Evolutionary conservation across 2,888 invertebrate genomes (phyloP), one percentile per base, ranked within the genome.

Genomic region (Strigamia transsilvanica): DNA sequence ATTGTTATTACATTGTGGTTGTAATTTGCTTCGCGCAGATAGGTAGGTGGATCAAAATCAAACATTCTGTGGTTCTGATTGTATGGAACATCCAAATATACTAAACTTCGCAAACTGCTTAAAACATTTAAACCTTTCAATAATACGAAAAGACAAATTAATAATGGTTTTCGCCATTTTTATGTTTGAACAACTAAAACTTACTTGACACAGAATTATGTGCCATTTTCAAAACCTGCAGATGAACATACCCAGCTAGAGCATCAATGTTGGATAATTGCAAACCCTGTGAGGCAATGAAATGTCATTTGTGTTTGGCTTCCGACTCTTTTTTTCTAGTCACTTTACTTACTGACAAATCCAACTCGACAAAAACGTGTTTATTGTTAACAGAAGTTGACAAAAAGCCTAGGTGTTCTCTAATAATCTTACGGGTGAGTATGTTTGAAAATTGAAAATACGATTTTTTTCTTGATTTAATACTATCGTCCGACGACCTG

Each of bases 251-350:
- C 3, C 32, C 46, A 51, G 80, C 21, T 51, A 80, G 46, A 13
- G 12, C 51, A 27, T 80, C 46, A 51, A 80, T 80, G 51, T 80
- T 46, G 13, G 23, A 27, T 46, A 80, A 51, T 4, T 80, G 51
- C 23, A 80, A 27, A 27, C 80, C 27, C 80, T 80, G 18, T 13
- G 9, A 46, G 42, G 15, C n/a, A 79, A 79, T 41, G 38, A 77
- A 77, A 34, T 4, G 12, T 0, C 2, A 15, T 27, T 34, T 9
- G 6, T 38, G 38, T 38, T n/a, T n/a, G n/a, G n/a, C n/a, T n/a
- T 38, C 10, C 6, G 6, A 38, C 38, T 6, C 6, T 38, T 38
- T 9, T 38, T 2, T 9, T 38, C 10, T 7, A 32, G 41, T 27
- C 27, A 1, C 27, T 27, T 27, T 38, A 32, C 32, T 79, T 79